Evolutionary conservation across 2,888 invertebrate genomes (phyloP), one percentile per base, ranked within the genome.

Genomic region (Hypsopygia costalis): DNA sequence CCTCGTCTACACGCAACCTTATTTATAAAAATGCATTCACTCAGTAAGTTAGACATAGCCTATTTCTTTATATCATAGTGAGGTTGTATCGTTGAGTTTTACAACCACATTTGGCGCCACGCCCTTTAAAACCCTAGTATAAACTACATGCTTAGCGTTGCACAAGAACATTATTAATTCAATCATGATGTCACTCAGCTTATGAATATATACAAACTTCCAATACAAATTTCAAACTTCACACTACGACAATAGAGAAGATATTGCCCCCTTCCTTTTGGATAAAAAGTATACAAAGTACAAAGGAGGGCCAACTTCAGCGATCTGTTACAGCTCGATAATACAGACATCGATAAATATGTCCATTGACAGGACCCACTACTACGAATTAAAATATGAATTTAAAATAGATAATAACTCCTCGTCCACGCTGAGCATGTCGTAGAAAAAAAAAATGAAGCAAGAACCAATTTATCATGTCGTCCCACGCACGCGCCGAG

Each of bases 1-100:
- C n/a, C 36, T 37, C 30, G 30, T 37, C 30, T 30, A 37, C 36
- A 22, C 36, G 30, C 21, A 31, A 29, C 36, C 36, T 81, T 81
- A 75, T 85, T 3, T 16, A 88, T 85, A 88, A 88, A 25, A 87
- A 87, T 87, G 87, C 87, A 86, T 79, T 80, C 86, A 85, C 81
- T 80, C 86, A 75, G 75, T 83, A 81, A 72, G 78, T 79, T 81
- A 79, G 71, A 86, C 78, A 81, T 86, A 86, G 81, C 82, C 85
- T 88, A 86, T 69, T 69, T 68, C 66, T 80, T 79, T 77, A 77
- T 62, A 76, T 63, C 65, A 77, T 69, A 70, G 70, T 74, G 73
- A 68, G 65, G 60, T 39, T 69, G 72, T 81, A 85, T 83, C 87
- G 81, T 86, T 86, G 87, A 82, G 81, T 83, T 81, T 88, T 87